phyloP scores from a whole-genome alignment of 2,113 vertebrate species.

The Chrysemys picta region DNA sequence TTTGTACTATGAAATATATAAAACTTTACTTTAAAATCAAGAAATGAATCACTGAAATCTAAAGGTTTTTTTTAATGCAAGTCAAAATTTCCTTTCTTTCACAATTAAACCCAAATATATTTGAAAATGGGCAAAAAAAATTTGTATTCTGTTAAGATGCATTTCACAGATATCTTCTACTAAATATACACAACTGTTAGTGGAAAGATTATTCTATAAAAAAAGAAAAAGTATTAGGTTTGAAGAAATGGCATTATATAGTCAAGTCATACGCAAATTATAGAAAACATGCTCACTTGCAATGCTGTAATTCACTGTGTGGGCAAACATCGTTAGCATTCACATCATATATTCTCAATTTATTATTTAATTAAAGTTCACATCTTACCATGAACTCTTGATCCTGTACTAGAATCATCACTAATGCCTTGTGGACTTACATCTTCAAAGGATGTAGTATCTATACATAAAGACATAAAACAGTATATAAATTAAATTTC shows the following conservation, averaged over 20 bases:
- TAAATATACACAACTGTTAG: constrained; percentile 36
- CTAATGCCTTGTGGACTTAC: constrained; percentile 85
- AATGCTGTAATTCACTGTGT: constrained; percentile 51
- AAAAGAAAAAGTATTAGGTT: constrained; percentile 20
- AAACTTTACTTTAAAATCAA: background rate
- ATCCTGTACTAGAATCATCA: constrained; percentile 87
- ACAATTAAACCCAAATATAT: constrained; percentile 2
- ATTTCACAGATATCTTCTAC: constrained; percentile 60
- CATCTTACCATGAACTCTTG: constrained; percentile 90
- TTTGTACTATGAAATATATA: background rate
- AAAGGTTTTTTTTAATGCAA: background rate
- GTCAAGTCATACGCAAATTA: constrained; percentile 41
- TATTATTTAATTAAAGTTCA: constrained; percentile 40
- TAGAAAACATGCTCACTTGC: constrained; percentile 71
- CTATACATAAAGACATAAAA: constrained; percentile 80
- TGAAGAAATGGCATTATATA: constrained; percentile 51
- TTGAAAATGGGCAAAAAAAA: constrained; percentile 32
- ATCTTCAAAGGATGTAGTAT: constrained; percentile 92
- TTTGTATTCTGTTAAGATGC: constrained; percentile 67
- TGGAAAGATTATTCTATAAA: constrained; percentile 41
- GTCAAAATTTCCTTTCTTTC: constrained; percentile 21
- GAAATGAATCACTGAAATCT: background rate
- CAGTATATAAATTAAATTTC: constrained; percentile 62
- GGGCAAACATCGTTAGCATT: constrained; percentile 50
- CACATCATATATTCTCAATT: constrained; percentile 36